Base-by-base conservation (phyloP, 2,888 invertebrate species). In the Xestia rhomboidea region DNA sequence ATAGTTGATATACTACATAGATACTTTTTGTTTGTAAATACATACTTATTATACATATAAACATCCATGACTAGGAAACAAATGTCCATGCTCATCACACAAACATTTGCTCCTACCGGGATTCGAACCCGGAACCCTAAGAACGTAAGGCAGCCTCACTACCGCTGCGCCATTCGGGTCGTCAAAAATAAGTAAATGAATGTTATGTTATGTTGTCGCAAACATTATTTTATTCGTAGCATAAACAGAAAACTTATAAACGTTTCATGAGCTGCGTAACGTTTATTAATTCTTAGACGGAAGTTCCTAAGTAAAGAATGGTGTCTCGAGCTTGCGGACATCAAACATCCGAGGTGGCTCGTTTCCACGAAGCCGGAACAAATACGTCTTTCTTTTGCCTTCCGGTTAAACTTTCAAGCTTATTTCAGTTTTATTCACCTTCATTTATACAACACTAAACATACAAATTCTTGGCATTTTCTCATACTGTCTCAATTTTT, bases 261-360 rank as follows among this genome's bases (percentile, higher is more conserved):
- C 60, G 30, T 60, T 60, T 60, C 60, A 30, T 60, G 2, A 24
- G 21, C 30, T 8, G 30, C 30, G 21, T 5, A 8, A 34, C 4
- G 21, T 54, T 54, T 27, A 24, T 18, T 75, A 54, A 54, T 51
- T 64, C 44, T 34, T 21, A 7, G 15, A 24, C 15, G 8, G 38
- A 46, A 66, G 57, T 57, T 66, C 18, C 18, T 67, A 68, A 62
- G 67, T 51, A 76, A 62, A 34, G 21, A 62, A 62, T 46, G 10
- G 38, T 66, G 57, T 71, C 49, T 62, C 30, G n/a, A 62, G 49
- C 38, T 51, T 46, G 66, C 18, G 30, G 68, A 68, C 38, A 75
- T 60, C 30, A 54, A 57, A 68, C 51, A 68, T 21, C 11, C 18
- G 27, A 38, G 51, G 49, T 41, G 15, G 49, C 41, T 68, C 54